Evolutionary conservation across 2,113 vertebrate species (phyloP).

Genomic region (Ascaphus truei): DNA sequence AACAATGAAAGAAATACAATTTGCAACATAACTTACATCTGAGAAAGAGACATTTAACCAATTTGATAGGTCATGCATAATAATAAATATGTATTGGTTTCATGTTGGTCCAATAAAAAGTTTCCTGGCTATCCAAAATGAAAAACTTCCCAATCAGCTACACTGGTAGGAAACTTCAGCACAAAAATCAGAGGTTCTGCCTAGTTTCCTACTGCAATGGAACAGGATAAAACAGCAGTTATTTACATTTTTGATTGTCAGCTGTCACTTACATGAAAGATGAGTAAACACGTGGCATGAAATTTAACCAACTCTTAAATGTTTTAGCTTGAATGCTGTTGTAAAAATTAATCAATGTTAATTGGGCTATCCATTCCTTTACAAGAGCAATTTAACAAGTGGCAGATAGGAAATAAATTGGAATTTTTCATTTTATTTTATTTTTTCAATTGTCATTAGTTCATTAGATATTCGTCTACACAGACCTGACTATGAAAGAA

Average conservation of each 20-base stretch:
- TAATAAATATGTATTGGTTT: too few relatives aligned
- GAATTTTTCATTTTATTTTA: not conserved
- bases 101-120: too few relatives aligned
- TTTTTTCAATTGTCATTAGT: too few relatives aligned
- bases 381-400: conserved; percentile 15
- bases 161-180: too few relatives aligned
- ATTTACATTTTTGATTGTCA: conserved; percentile 27
- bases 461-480: not conserved
- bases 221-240: not conserved
- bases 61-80: too few relatives aligned
- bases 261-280: conserved; percentile 18
- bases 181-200: too few relatives aligned
- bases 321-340: conserved; percentile 14
- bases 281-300: conserved; percentile 19
- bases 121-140: too few relatives aligned
- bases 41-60: too few relatives aligned
- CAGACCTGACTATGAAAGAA: not conserved
- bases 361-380: conserved; percentile 6
- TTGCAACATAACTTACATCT: too few relatives aligned
- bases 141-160: too few relatives aligned
- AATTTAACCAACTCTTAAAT: conserved; percentile 18
- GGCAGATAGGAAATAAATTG: not conserved
- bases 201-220: too few relatives aligned
- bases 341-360: conserved; percentile 30
- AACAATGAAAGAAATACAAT: too few relatives aligned